A percentile compares a stretch with the other conserved stretches of the same genome.
Conservation (phyloP, 2,113 vertebrate genomes). For the Ailuropoda melanoleuca region DNA sequence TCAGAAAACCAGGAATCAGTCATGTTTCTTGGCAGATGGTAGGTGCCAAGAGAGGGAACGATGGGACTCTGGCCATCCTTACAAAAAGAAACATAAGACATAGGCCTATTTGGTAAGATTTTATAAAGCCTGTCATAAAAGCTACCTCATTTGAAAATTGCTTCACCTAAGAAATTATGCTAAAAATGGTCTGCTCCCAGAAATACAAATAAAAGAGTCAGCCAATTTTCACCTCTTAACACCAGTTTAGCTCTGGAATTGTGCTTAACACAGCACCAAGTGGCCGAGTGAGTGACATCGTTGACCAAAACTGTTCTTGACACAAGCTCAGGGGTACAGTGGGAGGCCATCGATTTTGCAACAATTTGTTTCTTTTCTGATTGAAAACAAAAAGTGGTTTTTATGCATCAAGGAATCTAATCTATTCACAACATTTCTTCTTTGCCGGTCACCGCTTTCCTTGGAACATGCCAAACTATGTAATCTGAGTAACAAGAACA, state of each 20-base stretch:
- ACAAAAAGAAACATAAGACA: not conserved
- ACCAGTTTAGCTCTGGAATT: not conserved
- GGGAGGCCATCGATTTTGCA: not conserved
- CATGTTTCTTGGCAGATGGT: conserved; percentile 31
- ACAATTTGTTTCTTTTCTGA: conserved; percentile 26
- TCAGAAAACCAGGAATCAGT: conserved; percentile 32
- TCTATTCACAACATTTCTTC: not conserved
- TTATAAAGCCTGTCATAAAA: conserved; percentile 30
- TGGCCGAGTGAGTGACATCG: not conserved
- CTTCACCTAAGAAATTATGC: not conserved
- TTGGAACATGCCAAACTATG: not conserved
- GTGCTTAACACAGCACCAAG: not conserved
- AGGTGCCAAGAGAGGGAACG: not conserved
- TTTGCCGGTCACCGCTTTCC: conserved; percentile 31
- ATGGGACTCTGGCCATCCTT: not conserved
- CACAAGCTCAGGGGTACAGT: not conserved
- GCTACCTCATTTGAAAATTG: not conserved
- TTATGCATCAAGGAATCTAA: not conserved
- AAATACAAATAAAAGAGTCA: conserved; percentile 15
- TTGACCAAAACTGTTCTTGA: not conserved
- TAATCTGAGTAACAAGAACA: conserved; percentile 42
- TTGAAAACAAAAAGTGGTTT: conserved; percentile 34
- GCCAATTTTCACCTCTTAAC: not conserved
- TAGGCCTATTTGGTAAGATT: conserved; percentile 6
- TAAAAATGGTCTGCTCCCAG: not conserved